Percentiles rank a stretch among this genome's conserved stretches.
Evolutionary conservation across 2,888 invertebrate species (phyloP).

Genomic region (Sabellastarte sp.): DNA sequence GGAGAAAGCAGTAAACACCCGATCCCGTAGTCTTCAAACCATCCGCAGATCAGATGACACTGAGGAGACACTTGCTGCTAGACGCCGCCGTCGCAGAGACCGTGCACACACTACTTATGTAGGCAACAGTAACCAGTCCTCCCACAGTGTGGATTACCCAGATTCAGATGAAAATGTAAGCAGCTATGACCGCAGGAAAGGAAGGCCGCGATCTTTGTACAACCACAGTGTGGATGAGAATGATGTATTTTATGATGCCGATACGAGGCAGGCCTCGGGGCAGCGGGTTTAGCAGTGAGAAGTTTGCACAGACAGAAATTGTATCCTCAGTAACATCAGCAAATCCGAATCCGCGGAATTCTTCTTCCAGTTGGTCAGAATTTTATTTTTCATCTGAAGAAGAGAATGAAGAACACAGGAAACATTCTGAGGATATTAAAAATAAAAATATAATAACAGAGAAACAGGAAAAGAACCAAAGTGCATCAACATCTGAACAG

Average conservation of each 20-base stretch:
- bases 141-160: not conserved
- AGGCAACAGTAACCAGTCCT: slow-evolving; percentile 4
- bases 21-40: slow-evolving; percentile 35
- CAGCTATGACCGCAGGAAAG: slow-evolving; percentile 11
- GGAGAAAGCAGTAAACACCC: slow-evolving; percentile 48
- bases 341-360: too few relatives aligned
- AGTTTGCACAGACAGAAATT: slow-evolving; percentile 10
- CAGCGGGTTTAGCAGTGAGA: slow-evolving; percentile 17
- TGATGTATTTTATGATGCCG: slow-evolving; percentile 16
- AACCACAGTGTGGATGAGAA: slow-evolving; percentile 19
- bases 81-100: slow-evolving; percentile 24
- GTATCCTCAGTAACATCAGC: too few relatives aligned
- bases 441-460: too few relatives aligned
- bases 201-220: slow-evolving; percentile 7
- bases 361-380: too few relatives aligned
- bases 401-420: too few relatives aligned
- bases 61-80: slow-evolving; percentile 17
- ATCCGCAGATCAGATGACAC: slow-evolving; percentile 8
- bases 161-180: not conserved
- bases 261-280: slow-evolving; percentile 10
- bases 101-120: slow-evolving; percentile 16
- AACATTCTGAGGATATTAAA: too few relatives aligned
- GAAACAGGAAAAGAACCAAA: too few relatives aligned
- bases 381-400: too few relatives aligned
- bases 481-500: too few relatives aligned